Conservation (phyloP, 2,113 vertebrate genomes). For the Zapus hudsonius region DNA sequence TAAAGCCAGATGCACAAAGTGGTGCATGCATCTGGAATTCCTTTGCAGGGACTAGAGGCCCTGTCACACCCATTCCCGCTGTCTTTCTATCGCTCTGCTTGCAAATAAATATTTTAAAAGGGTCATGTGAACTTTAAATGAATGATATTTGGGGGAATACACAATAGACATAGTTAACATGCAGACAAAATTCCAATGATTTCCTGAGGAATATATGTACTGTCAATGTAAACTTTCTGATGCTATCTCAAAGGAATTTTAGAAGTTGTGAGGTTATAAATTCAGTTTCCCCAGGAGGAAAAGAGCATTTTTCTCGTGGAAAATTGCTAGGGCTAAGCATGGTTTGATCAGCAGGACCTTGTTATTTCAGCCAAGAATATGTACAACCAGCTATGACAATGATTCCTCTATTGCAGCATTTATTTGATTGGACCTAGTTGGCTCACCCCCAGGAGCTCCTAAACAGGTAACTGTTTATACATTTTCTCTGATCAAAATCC, state of each 20-base stretch:
- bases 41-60: too few relatives aligned
- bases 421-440: conserved; percentile 29
- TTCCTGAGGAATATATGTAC: conserved; percentile 27
- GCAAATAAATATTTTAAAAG: conserved; percentile 30
- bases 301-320: background rate
- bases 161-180: background rate
- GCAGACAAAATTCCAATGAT: conserved; percentile 26
- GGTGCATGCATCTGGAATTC: too few relatives aligned
- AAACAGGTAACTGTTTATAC: conserved; percentile 19
- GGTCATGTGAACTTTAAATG: background rate
- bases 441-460: conserved; percentile 15
- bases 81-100: too few relatives aligned
- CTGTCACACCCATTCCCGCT: too few relatives aligned
- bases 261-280: conserved; percentile 29
- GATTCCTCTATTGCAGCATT: background rate
- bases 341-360: background rate
- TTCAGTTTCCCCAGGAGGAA: conserved; percentile 22
- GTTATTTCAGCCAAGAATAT: background rate
- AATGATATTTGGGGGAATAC: background rate
- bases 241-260: conserved; percentile 44
- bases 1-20: too few relatives aligned
- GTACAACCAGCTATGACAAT: conserved; percentile 14
- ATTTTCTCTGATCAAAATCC: conserved; percentile 27
- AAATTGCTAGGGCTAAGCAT: background rate
- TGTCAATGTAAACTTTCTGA: conserved; percentile 41